Evolutionary conservation across 2,113 vertebrate genomes (phyloP).

Genomic region (Propithecus coquereli): DNA sequence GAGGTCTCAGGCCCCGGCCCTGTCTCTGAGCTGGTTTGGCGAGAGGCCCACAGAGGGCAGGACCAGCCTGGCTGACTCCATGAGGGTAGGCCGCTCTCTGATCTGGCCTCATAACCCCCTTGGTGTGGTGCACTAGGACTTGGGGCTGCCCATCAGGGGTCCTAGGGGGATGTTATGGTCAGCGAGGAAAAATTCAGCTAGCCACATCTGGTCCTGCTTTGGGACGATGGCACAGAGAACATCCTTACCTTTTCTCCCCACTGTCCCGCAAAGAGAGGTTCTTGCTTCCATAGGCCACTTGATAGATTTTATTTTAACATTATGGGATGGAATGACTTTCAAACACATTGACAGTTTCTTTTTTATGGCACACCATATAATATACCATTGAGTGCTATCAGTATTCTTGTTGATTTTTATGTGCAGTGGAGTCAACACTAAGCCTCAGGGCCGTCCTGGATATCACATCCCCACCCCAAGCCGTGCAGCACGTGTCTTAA

Average conservation of each 20-base stretch:
- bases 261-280: not conserved
- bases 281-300: not conserved
- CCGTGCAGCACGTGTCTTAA: not conserved
- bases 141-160: not conserved
- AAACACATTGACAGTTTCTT: not conserved
- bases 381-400: not conserved
- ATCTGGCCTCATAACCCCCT: not conserved
- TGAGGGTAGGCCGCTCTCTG: not conserved
- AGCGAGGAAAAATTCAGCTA: not conserved
- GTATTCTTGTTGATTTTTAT: not conserved
- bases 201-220: not conserved
- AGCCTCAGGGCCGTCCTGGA: not conserved
- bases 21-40: conserved; percentile 4
- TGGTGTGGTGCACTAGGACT: not conserved
- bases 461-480: not conserved
- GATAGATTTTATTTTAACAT: conserved; percentile 30
- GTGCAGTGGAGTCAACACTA: not conserved
- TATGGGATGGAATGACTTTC: not conserved
- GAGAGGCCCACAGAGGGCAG: conserved; percentile 38
- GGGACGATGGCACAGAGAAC: not conserved
- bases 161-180: not conserved
- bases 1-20: not conserved
- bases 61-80: not conserved
- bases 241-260: not conserved
- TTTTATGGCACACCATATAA: not conserved